Conservation (phyloP, 2,888 invertebrate species). For the Temnothorax rugatulus region DNA sequence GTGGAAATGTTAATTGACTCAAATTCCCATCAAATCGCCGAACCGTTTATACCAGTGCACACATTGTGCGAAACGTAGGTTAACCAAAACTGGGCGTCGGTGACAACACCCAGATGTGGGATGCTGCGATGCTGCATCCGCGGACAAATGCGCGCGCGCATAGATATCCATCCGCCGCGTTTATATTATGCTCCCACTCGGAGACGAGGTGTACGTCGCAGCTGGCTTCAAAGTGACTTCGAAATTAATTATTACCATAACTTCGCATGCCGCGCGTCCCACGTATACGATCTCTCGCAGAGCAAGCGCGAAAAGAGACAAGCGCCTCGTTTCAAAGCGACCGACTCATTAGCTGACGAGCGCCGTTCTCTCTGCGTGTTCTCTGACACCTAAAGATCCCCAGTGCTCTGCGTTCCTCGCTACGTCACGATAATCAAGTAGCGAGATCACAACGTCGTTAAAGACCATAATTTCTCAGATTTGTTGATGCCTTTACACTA, state of each 20-base stretch:
- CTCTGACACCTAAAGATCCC: slow-evolving; percentile 50
- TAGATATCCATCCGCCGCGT: slow-evolving; percentile 69
- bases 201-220: slow-evolving; percentile 71
- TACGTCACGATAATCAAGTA: slow-evolving; percentile 28
- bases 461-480: slow-evolving; percentile 16
- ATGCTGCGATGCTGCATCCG: slow-evolving; percentile 21
- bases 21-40: slow-evolving; percentile 47
- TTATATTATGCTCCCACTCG: slow-evolving; percentile 68
- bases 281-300: slow-evolving; percentile 69
- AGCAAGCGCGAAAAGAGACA: slow-evolving; percentile 71
- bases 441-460: neutral
- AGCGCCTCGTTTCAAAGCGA: slow-evolving; percentile 76
- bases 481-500: neutral
- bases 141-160: slow-evolving; percentile 20
- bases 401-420: slow-evolving; percentile 28
- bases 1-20: slow-evolving; percentile 47
- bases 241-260: slow-evolving; percentile 83
- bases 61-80: slow-evolving; percentile 38
- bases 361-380: slow-evolving; percentile 64
- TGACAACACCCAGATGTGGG: slow-evolving; percentile 41
- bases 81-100: slow-evolving; percentile 46
- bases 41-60: slow-evolving; percentile 33
- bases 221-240: slow-evolving; percentile 81
- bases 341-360: slow-evolving; percentile 78
- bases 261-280: slow-evolving; percentile 73